A percentile compares a stretch with the other conserved stretches of the same genome.
These are phyloP conservation scores for Drosophila trapezifrons DNA, from an alignment of 1,140 invertebrate species.

Conservation along the genomic window DNA sequence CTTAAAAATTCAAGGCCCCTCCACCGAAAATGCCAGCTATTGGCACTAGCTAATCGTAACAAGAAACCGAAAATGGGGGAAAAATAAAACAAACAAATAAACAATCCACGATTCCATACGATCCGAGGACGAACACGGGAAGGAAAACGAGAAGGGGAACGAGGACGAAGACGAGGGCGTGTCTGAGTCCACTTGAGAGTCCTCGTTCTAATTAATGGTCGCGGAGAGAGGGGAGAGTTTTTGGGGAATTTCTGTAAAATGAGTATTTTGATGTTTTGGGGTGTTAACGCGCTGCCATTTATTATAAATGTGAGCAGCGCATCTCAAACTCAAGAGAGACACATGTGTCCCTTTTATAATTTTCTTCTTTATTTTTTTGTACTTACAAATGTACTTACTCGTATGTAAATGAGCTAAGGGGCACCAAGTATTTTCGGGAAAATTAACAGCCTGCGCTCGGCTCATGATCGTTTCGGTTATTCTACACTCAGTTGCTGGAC, in stretches of 20 bases:
- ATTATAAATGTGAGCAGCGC: conserved; percentile 62
- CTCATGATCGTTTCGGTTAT: conserved; percentile 31
- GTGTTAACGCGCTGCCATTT: conserved; percentile 80
- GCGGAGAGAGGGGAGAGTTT: conserved; percentile 24
- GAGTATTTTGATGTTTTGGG: conserved; percentile 66
- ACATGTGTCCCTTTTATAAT: conserved; percentile 25
- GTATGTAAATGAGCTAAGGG: conserved; percentile 30
- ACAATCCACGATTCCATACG: conserved; percentile 50
- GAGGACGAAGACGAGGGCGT: conserved; percentile 18
- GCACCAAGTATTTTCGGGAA: conserved; percentile 28
- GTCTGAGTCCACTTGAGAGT: conserved; percentile 48
- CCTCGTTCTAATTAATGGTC: conserved; percentile 66
- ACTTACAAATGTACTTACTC: conserved; percentile 24
- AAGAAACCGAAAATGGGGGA: conserved; percentile 58
- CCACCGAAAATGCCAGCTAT: conserved; percentile 26
- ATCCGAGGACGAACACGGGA: background rate
- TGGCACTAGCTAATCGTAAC: conserved; percentile 56
- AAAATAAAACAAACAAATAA: conserved; percentile 60
- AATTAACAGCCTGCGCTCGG: conserved; percentile 24
- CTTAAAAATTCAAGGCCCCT: conserved; percentile 2
- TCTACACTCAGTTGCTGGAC: conserved; percentile 33
- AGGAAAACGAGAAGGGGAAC: too few relatives aligned
- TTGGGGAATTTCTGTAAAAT: conserved; percentile 75
- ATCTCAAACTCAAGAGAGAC: conserved; percentile 39
- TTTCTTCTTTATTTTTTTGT: conserved; percentile 6